Evolutionary conservation across 2,797 vertebrate genomes (phyloP), one percentile per base, ranked within the genome.

Genomic region (Lemur catta): DNA sequence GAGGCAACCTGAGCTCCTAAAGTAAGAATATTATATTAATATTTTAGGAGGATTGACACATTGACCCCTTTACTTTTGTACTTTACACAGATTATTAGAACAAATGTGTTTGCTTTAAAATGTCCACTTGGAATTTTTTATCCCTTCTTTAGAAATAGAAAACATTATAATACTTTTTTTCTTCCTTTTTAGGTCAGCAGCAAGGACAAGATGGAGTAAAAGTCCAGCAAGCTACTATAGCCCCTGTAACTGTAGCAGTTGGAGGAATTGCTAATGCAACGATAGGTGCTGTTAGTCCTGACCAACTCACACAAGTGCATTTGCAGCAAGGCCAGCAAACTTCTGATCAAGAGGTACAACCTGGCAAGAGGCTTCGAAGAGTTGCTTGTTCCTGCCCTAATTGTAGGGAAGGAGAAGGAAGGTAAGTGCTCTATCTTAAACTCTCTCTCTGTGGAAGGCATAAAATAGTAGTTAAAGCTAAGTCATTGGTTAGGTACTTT

Each of bases 341-440:
- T 80, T 99, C 99, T 7, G 99, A 99, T 97, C 99, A 99, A 98
- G 99, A 99, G 95, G 99, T 99, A 3, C 99, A 99, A 12, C 99
- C 99, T 65, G 99, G 99, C 98, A 99, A 99, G 98, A 99, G 99
- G 96, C 98, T 99, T 14, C 99, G 99, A 92, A 99, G 99, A 84
- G 99, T 99, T 69, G 99, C 99, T 95, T 99, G 99, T 97, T 99
- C 99, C 0, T 99, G 99, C 98, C 99, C 99, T 81, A 99, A 99
- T 98, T 99, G 99, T 98, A 99, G 99, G 97, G 99, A 99, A 89
- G 99, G 99, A 98, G 99, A 99, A 98, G 99, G 99, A 98, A 99
- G 99, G 99, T 99, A 99, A 91, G 57, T 92, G 52, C 75, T 92
- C 26, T 86, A 0, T 79, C 87, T 35, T 75, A 46, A 78, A 14